Percentiles rank a stretch among this genome's conserved stretches.
phyloP scores from a whole-genome alignment of 2,888 invertebrate genomes.

The Buathra laborator region DNA sequence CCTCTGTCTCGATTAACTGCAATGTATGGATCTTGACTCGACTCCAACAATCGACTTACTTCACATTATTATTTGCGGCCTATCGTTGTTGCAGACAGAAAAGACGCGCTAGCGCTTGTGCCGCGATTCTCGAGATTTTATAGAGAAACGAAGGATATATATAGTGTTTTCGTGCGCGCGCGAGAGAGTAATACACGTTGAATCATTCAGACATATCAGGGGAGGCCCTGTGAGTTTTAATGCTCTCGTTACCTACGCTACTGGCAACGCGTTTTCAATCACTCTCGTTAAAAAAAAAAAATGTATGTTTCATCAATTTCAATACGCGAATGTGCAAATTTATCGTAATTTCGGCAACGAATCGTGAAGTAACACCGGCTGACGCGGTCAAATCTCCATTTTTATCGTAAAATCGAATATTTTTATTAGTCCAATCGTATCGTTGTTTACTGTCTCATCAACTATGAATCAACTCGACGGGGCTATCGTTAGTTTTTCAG shows the following conservation, averaged over 20 bases:
- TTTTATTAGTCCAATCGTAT: background rate
- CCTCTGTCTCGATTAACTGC: background rate
- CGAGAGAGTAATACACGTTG: background rate
- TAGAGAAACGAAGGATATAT: background rate
- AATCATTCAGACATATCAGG: slow-evolving; percentile 37
- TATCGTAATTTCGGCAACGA: background rate
- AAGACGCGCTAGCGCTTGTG: slow-evolving; percentile 27
- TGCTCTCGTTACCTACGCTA: slow-evolving; percentile 74
- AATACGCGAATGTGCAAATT: background rate
- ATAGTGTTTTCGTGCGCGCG: slow-evolving; percentile 11
- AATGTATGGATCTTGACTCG: background rate
- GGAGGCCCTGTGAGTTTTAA: slow-evolving; percentile 68
- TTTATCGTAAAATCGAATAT: background rate
- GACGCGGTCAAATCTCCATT: background rate
- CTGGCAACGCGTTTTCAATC: slow-evolving; percentile 74
- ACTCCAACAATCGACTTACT: slow-evolving; percentile 10
- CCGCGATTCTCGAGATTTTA: background rate
- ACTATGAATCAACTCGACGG: background rate
- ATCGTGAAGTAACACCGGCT: slow-evolving; percentile 2
- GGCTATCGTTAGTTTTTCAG: background rate
- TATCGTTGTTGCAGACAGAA: slow-evolving; percentile 32
- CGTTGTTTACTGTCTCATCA: background rate
- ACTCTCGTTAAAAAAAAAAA: slow-evolving; percentile 38
- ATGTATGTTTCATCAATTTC: slow-evolving; percentile 36
- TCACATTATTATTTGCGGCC: background rate